Evolutionary conservation across 1,140 invertebrate genomes (phyloP), one percentile per base, ranked within the genome.

Genomic region (Zaprionus davidi): DNA sequence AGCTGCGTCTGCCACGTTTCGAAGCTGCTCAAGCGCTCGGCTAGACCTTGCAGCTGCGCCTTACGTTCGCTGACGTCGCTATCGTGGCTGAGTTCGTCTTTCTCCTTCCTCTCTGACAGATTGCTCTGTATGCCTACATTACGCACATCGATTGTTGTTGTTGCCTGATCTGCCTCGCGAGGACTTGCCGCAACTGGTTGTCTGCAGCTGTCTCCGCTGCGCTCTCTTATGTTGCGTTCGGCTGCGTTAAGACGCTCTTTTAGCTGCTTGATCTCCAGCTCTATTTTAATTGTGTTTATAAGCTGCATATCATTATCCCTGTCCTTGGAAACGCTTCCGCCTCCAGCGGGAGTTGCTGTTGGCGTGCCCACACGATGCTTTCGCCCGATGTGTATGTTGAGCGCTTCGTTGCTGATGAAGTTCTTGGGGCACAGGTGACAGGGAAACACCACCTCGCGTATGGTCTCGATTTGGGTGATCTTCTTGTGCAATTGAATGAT

Each of bases 201-300:
- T 38, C 22, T 76, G 1, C 68, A 75, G n/a, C 64, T 65, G 0
- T 31, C 28, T 31, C 44, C 56, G 46, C 57, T 78, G 15, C 79
- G 70, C 46, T 92, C 86, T 55, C 77, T 90, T 26, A 92, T 92
- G 11, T 92, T 85, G 4, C 76, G 74, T 49, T 93, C 92, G 1
- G 92, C 91, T 2, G 78, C 80, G 64, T 92, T 93, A 0, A 93
- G 78, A 4, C 92, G 82, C 36, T 93, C 92, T 55, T 93, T 93
- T 1, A 93, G 63, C 26, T 92, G 92, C 59, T 93, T 93, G 6
- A 93, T 91, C 67, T 93, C 92, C 57, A 93, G 77, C 44, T 93
- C 92, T 72, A 93, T 83, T 62, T 93, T 93, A 11, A 93, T 93
- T 1, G 92, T 82, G 13, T 92, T 92, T 7, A 93, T 93, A n/a